Percentiles rank a stretch among this genome's conserved stretches.
phyloP scores from a whole-genome alignment of 2,113 vertebrate species.

The Pithys albifrons region DNA sequence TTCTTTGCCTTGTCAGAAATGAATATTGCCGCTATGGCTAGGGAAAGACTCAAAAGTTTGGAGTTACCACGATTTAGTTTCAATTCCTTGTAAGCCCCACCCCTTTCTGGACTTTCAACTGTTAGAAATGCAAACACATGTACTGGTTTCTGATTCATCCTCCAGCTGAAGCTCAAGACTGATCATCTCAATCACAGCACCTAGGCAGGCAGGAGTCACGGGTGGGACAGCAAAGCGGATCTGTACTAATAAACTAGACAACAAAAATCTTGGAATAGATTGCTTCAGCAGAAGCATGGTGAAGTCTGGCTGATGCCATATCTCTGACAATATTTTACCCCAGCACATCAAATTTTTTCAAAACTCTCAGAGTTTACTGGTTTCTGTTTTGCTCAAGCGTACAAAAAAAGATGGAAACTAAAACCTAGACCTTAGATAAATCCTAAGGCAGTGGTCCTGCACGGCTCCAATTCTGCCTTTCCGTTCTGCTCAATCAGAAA shows the following conservation, averaged over 20 bases:
- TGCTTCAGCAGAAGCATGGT: neutral
- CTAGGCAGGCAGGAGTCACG: neutral
- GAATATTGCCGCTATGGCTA: neutral
- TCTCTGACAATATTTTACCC: neutral
- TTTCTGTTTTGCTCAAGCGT: neutral
- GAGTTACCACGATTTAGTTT: neutral
- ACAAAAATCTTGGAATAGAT: neutral
- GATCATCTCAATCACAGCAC: neutral
- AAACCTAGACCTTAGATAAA: neutral
- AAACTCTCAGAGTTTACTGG: neutral
- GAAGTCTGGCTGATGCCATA: neutral
- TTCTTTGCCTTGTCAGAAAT: neutral
- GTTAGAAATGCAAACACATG: accelerated
- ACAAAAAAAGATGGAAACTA: neutral
- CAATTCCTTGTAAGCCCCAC: neutral
- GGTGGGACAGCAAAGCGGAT: neutral
- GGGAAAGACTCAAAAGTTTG: neutral
- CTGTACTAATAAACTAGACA: neutral
- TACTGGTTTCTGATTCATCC: neutral
- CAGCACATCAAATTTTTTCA: neutral
- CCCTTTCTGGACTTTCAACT: neutral
- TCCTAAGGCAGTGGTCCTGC: neutral
- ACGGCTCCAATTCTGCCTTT: neutral
- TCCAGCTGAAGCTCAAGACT: neutral
- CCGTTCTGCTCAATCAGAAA: neutral